These are phyloP conservation scores for Liparis tanakae DNA, from an alignment of 2,797 vertebrate genomes.

Conservation along the genomic window DNA sequence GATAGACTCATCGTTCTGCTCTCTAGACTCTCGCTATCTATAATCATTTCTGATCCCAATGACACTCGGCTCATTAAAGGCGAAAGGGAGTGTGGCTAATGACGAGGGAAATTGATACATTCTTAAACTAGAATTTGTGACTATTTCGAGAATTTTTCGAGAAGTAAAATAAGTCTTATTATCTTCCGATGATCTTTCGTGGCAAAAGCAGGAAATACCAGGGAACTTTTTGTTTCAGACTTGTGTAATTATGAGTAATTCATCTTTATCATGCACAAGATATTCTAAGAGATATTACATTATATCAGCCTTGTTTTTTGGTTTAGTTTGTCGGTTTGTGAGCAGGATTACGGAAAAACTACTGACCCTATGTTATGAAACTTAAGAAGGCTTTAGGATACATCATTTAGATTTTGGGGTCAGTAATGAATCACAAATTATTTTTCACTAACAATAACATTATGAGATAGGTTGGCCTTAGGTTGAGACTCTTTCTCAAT, in stretches of 20 bases:
- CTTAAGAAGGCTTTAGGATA: background rate
- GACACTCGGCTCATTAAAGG: constrained; percentile 62
- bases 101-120: constrained; percentile 39
- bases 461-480: background rate
- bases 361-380: background rate
- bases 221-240: background rate
- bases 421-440: background rate
- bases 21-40: constrained; percentile 37
- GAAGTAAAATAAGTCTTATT: constrained; percentile 9
- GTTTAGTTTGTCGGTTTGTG: background rate
- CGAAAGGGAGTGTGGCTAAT: constrained; percentile 24
- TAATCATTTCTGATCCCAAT: constrained; percentile 57
- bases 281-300: background rate
- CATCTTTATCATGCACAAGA: background rate
- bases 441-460: background rate
- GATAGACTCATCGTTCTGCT: constrained; percentile 59
- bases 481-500: background rate
- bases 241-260: background rate
- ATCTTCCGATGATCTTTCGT: background rate
- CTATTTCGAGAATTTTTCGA: constrained; percentile 26
- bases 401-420: background rate
- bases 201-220: background rate
- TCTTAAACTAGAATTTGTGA: constrained; percentile 31
- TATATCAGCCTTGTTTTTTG: background rate
- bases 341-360: background rate